These are phyloP conservation scores for Macroglossus sobrinus DNA, from an alignment of 2,113 vertebrate genomes.

Conservation along the genomic window DNA sequence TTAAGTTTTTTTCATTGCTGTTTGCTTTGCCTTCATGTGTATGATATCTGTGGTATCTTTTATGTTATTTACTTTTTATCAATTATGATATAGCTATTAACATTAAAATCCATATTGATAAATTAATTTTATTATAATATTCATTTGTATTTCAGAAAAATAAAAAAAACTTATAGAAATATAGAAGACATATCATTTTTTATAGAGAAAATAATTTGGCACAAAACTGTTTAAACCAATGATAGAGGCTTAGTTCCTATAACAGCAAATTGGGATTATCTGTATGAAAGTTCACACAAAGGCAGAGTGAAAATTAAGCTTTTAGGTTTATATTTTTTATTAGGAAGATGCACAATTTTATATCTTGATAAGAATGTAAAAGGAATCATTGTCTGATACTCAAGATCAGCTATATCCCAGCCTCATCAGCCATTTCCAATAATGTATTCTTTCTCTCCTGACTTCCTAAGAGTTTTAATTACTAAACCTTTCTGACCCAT, in stretches of 20 bases:
- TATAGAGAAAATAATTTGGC: slow-evolving; percentile 15
- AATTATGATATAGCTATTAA: slow-evolving; percentile 9
- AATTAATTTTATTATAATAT: slow-evolving; percentile 25
- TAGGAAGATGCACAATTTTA: neutral
- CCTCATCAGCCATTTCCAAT: neutral
- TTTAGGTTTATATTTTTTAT: neutral
- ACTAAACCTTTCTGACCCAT: neutral
- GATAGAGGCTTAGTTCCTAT: neutral
- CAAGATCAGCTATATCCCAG: neutral
- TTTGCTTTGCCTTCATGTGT: neutral
- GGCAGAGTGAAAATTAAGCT: neutral
- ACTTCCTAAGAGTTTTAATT: slow-evolving; percentile 15
- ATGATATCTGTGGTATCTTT: slow-evolving; percentile 10
- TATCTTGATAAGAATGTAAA: neutral
- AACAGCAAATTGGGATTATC: neutral
- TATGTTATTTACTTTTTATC: slow-evolving; percentile 24
- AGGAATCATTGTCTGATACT: neutral
- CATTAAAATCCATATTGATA: neutral
- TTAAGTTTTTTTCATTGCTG: neutral
- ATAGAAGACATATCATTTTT: neutral
- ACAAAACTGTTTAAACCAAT: neutral
- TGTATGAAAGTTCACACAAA: neutral
- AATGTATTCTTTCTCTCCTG: neutral
- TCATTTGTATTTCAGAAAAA: slow-evolving; percentile 21
- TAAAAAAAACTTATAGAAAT: neutral